Evolutionary conservation across 2,888 invertebrate species (phyloP).

Genomic region (Operophtera brumata): DNA sequence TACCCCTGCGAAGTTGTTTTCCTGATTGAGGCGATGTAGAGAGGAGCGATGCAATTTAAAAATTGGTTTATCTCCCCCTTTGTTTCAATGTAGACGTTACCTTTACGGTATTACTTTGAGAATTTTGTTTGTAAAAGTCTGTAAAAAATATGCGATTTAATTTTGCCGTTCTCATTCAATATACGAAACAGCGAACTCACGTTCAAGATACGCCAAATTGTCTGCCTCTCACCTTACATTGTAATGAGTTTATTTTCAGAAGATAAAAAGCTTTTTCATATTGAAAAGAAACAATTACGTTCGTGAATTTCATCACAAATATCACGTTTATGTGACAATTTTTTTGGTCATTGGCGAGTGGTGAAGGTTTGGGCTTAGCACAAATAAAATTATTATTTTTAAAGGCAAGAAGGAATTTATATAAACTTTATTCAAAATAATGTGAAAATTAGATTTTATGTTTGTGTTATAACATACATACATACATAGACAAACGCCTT

Average conservation of each 20-base stretch:
- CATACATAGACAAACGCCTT: no score
- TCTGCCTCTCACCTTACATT: slow-evolving; percentile 40
- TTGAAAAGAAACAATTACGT: slow-evolving; percentile 36
- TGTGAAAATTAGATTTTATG: no score
- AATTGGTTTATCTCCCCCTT: slow-evolving; percentile 32
- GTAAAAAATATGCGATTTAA: slow-evolving; percentile 31
- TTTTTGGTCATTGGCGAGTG: slow-evolving; percentile 25
- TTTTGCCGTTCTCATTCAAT: slow-evolving; percentile 25
- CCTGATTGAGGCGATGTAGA: slow-evolving; percentile 32
- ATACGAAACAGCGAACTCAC: slow-evolving; percentile 16
- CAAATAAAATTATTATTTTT: not conserved
- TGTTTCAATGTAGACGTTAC: slow-evolving; percentile 24
- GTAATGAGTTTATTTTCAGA: slow-evolving; percentile 48
- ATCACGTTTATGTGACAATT: slow-evolving; percentile 20
- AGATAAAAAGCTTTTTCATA: slow-evolving; percentile 46
- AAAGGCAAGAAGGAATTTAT: no score
- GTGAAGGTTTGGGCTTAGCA: not conserved
- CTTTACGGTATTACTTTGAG: slow-evolving; percentile 27
- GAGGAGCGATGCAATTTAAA: slow-evolving; percentile 34
- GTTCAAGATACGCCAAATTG: slow-evolving; percentile 24
- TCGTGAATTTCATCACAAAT: slow-evolving; percentile 9
- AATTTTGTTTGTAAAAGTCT: slow-evolving; percentile 22
- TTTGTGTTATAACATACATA: no score
- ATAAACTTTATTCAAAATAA: no score
- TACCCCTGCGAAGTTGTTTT: slow-evolving; percentile 36